Evolutionary conservation across 2,797 vertebrate species (phyloP).

Genomic region (Rhinoraja longicauda): DNA sequence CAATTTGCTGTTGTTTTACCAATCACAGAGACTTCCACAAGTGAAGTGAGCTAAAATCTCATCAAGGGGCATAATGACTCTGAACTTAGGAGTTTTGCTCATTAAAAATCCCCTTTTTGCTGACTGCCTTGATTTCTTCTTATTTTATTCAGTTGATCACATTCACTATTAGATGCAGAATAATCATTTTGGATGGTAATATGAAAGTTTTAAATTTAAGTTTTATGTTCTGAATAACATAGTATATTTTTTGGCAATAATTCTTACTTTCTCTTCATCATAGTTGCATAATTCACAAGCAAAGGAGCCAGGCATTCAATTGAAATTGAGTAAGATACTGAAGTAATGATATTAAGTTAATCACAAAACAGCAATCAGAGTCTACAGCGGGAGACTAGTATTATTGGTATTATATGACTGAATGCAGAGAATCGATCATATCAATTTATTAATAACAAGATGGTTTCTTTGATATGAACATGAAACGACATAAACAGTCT

Average conservation of each 20-base stretch:
- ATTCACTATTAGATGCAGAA: neutral
- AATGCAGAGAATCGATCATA: neutral
- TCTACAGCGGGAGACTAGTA: neutral
- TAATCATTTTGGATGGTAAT: neutral
- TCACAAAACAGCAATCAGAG: constrained; percentile 11
- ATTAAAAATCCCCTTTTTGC: neutral
- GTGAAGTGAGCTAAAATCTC: neutral
- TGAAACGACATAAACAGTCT: neutral
- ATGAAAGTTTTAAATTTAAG: neutral
- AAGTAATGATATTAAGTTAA: constrained; percentile 32
- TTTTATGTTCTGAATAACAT: neutral
- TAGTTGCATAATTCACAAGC: constrained; percentile 14
- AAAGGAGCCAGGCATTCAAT: constrained; percentile 26
- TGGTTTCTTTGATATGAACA: neutral
- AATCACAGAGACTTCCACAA: neutral
- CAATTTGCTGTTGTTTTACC: neutral
- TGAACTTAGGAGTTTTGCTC: neutral
- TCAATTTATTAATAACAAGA: neutral
- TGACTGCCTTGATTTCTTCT: neutral
- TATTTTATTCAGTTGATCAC: neutral
- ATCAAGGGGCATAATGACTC: neutral
- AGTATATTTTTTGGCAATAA: constrained; percentile 32
- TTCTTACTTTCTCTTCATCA: constrained; percentile 26
- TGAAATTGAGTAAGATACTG: constrained; percentile 28
- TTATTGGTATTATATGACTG: neutral